Evolutionary conservation across 2,888 invertebrate genomes (phyloP).

Genomic region (Nemotelus nigrinus): DNA sequence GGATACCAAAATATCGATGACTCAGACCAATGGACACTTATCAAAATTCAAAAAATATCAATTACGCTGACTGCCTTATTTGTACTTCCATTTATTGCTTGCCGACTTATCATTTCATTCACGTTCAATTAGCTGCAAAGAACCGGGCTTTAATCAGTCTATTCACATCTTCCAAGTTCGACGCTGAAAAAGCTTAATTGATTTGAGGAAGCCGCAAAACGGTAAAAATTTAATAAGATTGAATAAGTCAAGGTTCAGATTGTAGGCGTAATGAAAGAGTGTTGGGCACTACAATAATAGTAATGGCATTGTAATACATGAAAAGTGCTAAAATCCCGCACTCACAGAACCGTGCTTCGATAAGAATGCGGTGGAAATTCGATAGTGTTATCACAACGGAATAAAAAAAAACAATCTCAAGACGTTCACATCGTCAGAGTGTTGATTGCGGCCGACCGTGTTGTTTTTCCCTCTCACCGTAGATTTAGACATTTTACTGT

Average conservation of each 20-base stretch:
- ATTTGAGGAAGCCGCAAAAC: too few relatives aligned
- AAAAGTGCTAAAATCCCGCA: background rate
- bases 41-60: background rate
- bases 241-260: too few relatives aligned
- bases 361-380: slow-evolving; percentile 31
- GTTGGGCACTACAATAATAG: background rate
- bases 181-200: too few relatives aligned
- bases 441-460: too few relatives aligned
- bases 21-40: background rate
- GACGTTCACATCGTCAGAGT: too few relatives aligned
- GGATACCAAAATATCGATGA: slow-evolving; percentile 11
- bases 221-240: too few relatives aligned
- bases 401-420: background rate
- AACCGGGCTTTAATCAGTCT: too few relatives aligned
- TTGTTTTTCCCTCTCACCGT: too few relatives aligned
- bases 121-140: background rate
- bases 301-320: background rate
- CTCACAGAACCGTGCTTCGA: background rate
- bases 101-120: background rate
- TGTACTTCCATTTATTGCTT: background rate
- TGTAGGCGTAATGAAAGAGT: too few relatives aligned
- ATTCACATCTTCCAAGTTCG: too few relatives aligned
- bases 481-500: too few relatives aligned
- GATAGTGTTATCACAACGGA: slow-evolving; percentile 12
- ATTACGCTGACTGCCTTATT: slow-evolving; percentile 3